Evolutionary conservation across 92 coral and sea anemone species (phyloP).

Genomic region (Phenganax stokvisi): DNA sequence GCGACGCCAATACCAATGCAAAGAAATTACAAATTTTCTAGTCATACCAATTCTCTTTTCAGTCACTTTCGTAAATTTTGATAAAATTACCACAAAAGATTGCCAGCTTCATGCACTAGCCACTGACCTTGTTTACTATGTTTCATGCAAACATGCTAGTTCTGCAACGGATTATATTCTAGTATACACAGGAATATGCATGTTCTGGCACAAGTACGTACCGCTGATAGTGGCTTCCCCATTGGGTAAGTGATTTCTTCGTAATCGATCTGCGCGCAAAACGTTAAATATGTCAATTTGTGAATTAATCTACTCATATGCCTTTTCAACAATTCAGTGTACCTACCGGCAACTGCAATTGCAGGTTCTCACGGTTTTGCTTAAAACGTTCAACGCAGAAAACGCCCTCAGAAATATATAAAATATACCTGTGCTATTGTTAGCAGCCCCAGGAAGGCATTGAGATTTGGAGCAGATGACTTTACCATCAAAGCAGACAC

Average conservation of each 20-base stretch:
- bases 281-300: background rate
- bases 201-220: background rate
- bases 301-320: too few relatives aligned
- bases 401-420: background rate
- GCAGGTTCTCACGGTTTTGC: too few relatives aligned
- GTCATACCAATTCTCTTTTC: too few relatives aligned
- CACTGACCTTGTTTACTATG: constrained; percentile 29
- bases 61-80: too few relatives aligned
- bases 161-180: background rate
- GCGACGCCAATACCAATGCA: too few relatives aligned
- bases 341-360: too few relatives aligned
- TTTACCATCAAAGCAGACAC: constrained; percentile 86
- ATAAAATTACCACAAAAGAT: background rate
- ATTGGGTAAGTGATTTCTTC: constrained; percentile 74
- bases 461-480: constrained; percentile 72
- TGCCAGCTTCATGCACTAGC: background rate
- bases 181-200: background rate
- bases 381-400: background rate
- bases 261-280: constrained; percentile 60
- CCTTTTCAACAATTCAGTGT: too few relatives aligned
- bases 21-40: too few relatives aligned
- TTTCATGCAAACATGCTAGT: background rate
- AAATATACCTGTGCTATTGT: constrained; percentile 48
- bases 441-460: constrained; percentile 41
- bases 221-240: constrained; percentile 31